Evolutionary conservation across 2,113 vertebrate species (phyloP).

Genomic region (Vanacampus margaritifer): DNA sequence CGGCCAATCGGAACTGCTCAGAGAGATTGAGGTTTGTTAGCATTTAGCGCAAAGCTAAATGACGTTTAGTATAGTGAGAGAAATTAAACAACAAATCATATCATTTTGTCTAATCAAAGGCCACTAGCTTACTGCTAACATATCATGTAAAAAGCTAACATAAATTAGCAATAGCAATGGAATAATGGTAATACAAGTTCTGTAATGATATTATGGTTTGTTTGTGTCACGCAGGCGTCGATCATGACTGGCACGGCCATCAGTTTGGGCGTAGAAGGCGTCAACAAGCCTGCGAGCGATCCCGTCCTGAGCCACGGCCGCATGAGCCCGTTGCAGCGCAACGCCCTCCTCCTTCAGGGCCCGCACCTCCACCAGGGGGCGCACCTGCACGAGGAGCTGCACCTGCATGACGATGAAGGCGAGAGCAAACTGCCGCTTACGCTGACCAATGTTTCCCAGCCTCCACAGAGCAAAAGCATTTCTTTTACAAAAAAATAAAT

Average conservation of each 20-base stretch:
- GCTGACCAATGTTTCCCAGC: too few species aligned
- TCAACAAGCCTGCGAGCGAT: conserved; percentile 72
- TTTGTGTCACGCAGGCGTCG: conserved; percentile 75
- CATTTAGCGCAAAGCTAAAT: not conserved
- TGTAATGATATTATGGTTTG: too few species aligned
- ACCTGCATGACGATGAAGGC: conserved; percentile 59
- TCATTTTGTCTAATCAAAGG: too few species aligned
- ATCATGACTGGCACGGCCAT: conserved; percentile 93
- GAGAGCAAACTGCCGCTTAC: not conserved
- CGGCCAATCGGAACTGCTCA: conserved; percentile 93
- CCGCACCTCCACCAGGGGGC: conserved; percentile 49
- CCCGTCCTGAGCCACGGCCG: conserved; percentile 66
- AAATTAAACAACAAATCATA: not conserved
- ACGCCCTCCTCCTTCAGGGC: too few species aligned
- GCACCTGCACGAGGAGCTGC: conserved; percentile 45
- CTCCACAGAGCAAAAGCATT: too few species aligned
- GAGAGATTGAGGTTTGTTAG: conserved; percentile 90
- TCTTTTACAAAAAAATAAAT: too few species aligned
- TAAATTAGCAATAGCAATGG: too few species aligned
- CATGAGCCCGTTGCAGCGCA: conserved; percentile 73
- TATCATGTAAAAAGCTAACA: too few species aligned
- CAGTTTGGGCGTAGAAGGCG: conserved; percentile 79
- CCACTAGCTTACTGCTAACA: too few species aligned
- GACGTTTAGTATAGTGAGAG: not conserved
- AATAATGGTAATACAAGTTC: too few species aligned